A percentile compares a stretch with the other conserved stretches of the same genome.
Conservation (phyloP, 2,888 invertebrate species). For the Sipha maydis region DNA sequence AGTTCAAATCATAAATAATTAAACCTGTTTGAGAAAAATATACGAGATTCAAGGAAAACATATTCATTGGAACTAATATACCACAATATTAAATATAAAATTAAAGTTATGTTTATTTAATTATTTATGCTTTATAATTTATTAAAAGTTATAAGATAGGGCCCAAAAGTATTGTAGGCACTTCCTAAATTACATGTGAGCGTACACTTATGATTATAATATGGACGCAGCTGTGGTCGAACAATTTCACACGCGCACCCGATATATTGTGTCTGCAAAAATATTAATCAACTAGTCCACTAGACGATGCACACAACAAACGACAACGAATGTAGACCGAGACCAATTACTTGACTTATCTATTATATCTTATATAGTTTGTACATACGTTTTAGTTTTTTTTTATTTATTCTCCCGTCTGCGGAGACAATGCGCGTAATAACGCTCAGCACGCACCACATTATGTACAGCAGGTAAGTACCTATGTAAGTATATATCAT, state of each 20-base stretch:
- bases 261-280: background rate
- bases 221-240: background rate
- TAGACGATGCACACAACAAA: background rate
- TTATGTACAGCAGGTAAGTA: background rate
- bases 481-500: background rate
- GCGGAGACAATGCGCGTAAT: slow-evolving; percentile 28
- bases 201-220: background rate
- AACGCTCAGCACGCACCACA: background rate
- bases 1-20: no score
- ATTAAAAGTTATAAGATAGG: no score
- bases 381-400: background rate
- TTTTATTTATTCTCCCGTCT: background rate
- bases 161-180: no score
- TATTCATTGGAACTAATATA: no score
- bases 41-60: no score
- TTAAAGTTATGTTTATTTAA: no score
- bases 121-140: no score
- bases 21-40: no score
- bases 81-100: no score
- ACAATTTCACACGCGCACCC: slow-evolving; percentile 19
- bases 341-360: slow-evolving; percentile 27
- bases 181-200: no score
- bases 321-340: slow-evolving; percentile 42
- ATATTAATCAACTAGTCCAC: slow-evolving; percentile 10
- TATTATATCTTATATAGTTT: background rate